Conservation (phyloP, 2,797 vertebrate genomes). For the Eulemur mongoz region DNA sequence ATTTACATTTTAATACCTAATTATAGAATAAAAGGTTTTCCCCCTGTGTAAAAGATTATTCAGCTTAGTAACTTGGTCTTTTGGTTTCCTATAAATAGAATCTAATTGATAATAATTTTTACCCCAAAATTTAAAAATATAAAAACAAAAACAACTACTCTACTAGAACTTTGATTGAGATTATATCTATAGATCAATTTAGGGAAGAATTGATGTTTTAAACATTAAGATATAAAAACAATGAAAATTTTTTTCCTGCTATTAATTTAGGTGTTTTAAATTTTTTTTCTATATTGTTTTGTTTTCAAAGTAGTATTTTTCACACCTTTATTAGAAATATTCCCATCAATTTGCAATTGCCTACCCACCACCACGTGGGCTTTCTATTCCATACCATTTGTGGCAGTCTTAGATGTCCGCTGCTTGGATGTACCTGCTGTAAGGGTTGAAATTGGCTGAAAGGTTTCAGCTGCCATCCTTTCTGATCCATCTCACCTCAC, state of each 20-base stretch:
- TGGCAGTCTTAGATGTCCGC: not conserved
- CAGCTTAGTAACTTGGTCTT: not conserved
- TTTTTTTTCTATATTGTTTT: not conserved
- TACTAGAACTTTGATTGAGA: not conserved
- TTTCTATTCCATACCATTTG: not conserved
- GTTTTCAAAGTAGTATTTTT: not conserved
- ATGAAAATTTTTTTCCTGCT: not conserved
- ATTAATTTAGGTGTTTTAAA: not conserved
- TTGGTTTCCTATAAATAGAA: conserved; percentile 31
- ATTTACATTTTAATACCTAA: conserved; percentile 19
- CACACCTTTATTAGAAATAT: not conserved
- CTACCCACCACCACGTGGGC: too few relatives aligned
- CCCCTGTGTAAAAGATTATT: not conserved
- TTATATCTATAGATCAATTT: not conserved
- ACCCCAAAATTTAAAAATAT: too few relatives aligned
- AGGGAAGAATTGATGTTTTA: not conserved
- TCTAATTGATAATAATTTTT: not conserved
- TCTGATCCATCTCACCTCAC: not conserved
- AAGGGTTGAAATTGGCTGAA: not conserved
- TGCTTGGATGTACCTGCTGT: not conserved
- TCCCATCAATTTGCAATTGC: not conserved
- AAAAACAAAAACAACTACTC: not conserved
- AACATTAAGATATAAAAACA: not conserved
- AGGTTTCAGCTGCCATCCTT: not conserved
- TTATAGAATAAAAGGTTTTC: conserved; percentile 11